Conservation (phyloP, 2,797 vertebrate species). For the Astyanax mexicanus region DNA sequence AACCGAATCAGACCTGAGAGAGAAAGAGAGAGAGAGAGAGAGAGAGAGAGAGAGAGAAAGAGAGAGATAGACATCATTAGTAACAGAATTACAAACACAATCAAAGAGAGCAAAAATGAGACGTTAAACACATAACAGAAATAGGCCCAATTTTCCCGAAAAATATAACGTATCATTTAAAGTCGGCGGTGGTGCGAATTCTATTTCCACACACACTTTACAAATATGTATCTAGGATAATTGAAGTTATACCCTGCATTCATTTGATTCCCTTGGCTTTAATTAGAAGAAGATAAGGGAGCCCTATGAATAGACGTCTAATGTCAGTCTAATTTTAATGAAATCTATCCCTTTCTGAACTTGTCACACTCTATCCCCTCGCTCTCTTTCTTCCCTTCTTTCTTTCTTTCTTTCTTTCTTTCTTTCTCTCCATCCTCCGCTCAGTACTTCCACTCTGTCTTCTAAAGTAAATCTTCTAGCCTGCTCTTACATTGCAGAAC, state of each 20-base stretch:
- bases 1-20: conserved; percentile 91
- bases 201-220: conserved; percentile 48
- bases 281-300: conserved; percentile 66
- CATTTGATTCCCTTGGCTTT: conserved; percentile 50
- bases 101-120: conserved; percentile 18
- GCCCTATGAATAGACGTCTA: conserved; percentile 58
- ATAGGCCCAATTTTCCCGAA: not conserved
- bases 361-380: conserved; percentile 21
- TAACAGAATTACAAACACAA: conserved; percentile 21
- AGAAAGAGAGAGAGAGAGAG: conserved; percentile 51
- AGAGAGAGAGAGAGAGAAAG: conserved; percentile 3
- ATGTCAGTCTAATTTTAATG: conserved; percentile 59
- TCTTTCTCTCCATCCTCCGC: conserved; percentile 13
- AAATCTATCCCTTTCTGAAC: conserved; percentile 54
- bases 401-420: not conserved
- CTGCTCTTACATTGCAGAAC: conserved; percentile 9
- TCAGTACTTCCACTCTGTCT: not conserved
- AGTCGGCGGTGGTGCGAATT: conserved; percentile 23
- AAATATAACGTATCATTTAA: conserved; percentile 19
- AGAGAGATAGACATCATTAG: conserved; percentile 49
- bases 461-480: not conserved
- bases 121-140: conserved; percentile 17
- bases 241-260: conserved; percentile 59
- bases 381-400: conserved; percentile 5
- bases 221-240: conserved; percentile 60